Evolutionary conservation across 1,140 invertebrate genomes (phyloP).

Genomic region (Drosophila busckii): DNA sequence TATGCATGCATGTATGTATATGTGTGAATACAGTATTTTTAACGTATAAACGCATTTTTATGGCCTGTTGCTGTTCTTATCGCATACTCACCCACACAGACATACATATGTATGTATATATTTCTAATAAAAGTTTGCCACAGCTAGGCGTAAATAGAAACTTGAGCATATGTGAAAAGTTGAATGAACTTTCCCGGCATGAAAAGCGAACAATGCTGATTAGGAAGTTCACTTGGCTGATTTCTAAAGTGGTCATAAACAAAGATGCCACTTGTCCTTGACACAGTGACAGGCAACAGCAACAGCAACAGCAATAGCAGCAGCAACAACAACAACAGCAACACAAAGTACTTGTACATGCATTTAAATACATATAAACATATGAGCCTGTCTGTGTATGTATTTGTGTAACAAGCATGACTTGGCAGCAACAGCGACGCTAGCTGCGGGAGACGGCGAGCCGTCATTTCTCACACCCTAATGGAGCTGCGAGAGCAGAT

Average conservation of each 20-base stretch:
- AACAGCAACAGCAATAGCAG: not conserved
- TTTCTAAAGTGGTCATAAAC: constrained; percentile 44
- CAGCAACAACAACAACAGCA: not conserved
- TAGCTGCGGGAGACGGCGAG: constrained; percentile 17
- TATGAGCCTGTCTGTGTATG: too few relatives aligned
- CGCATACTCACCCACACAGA: too few relatives aligned
- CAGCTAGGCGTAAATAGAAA: too few relatives aligned
- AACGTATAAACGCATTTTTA: too few relatives aligned
- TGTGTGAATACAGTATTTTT: too few relatives aligned
- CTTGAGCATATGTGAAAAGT: constrained; percentile 16
- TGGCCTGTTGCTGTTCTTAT: too few relatives aligned
- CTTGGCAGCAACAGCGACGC: constrained; percentile 1
- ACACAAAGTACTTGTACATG: too few relatives aligned
- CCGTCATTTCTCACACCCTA: constrained; percentile 28
- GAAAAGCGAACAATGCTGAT: constrained; percentile 21
- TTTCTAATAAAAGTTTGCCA: too few relatives aligned
- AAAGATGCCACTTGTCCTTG: constrained; percentile 71
- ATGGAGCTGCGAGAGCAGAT: constrained; percentile 38
- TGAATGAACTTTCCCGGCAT: constrained; percentile 29
- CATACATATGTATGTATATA: too few relatives aligned
- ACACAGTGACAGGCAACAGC: constrained; percentile 58
- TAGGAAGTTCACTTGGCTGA: constrained; percentile 40
- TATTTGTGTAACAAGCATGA: too few relatives aligned
- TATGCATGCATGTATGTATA: too few relatives aligned
- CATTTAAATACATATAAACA: too few relatives aligned